Evolutionary conservation across 2,797 vertebrate genomes (phyloP).

Genomic region (Tachyglossus aculeatus): DNA sequence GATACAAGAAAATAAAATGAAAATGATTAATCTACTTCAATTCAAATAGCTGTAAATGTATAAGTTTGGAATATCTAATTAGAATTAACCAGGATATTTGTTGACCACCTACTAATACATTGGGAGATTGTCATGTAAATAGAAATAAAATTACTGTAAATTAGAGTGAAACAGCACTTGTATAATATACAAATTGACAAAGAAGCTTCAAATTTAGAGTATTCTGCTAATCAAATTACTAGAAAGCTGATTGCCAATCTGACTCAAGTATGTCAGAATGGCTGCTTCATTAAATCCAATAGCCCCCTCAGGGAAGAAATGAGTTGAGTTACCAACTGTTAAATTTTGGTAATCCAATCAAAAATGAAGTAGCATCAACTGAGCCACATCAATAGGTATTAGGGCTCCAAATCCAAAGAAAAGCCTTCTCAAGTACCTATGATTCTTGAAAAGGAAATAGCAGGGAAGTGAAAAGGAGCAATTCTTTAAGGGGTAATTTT

Average conservation of each 20-base stretch:
- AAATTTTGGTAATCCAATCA: slow-evolving; percentile 56
- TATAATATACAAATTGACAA: slow-evolving; percentile 50
- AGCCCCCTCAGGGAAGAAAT: slow-evolving; percentile 58
- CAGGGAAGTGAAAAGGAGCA: not conserved
- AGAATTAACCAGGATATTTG: slow-evolving; percentile 18
- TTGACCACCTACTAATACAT: slow-evolving; percentile 31
- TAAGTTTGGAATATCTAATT: slow-evolving; percentile 6
- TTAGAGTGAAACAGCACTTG: slow-evolving; percentile 24
- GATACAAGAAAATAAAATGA: slow-evolving; percentile 14
- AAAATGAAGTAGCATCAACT: slow-evolving; percentile 39
- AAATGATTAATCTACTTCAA: slow-evolving; percentile 11
- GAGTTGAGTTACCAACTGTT: slow-evolving; percentile 46
- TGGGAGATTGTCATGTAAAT: slow-evolving; percentile 34
- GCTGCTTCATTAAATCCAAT: slow-evolving; percentile 66
- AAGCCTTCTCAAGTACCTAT: slow-evolving; percentile 21
- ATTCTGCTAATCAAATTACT: slow-evolving; percentile 57
- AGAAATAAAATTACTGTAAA: slow-evolving; percentile 36
- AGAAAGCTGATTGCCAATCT: slow-evolving; percentile 50
- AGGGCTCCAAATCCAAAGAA: slow-evolving; percentile 35
- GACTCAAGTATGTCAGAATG: slow-evolving; percentile 43
- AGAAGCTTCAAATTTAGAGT: slow-evolving; percentile 40
- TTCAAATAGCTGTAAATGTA: slow-evolving; percentile 18
- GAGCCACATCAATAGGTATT: slow-evolving; percentile 31
- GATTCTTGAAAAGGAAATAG: slow-evolving; percentile 28
- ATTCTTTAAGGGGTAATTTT: not conserved